Conservation (phyloP, 2,888 invertebrate genomes). For the Xanthia togata region DNA sequence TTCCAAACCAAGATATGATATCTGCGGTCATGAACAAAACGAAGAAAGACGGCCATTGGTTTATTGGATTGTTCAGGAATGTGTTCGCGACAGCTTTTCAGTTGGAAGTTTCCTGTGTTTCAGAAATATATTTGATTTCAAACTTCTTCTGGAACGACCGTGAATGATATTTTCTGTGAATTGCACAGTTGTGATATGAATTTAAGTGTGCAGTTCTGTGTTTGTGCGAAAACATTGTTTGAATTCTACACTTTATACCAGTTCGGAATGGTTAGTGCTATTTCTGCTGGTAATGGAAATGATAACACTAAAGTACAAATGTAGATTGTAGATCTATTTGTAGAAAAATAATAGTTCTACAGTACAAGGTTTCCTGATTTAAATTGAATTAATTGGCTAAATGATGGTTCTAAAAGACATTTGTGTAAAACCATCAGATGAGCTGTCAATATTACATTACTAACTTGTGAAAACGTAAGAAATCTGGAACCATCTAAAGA, state of each 20-base stretch:
- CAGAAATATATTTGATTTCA: too few species aligned
- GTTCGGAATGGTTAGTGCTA: background rate
- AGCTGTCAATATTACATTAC: constrained; percentile 55
- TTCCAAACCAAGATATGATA: constrained; percentile 49
- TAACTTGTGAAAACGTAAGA: constrained; percentile 42
- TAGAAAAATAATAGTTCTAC: background rate
- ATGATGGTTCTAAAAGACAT: constrained; percentile 4
- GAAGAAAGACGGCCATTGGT: constrained; percentile 47
- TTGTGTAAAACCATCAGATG: constrained; percentile 28
- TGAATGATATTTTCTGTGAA: constrained; percentile 58
- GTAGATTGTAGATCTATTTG: background rate
- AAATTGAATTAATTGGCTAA: constrained; percentile 10
- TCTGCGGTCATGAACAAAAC: constrained; percentile 44
- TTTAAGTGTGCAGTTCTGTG: constrained; percentile 47
- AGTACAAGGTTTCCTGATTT: background rate
- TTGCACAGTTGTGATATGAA: constrained; percentile 54
- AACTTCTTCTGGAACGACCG: constrained; percentile 17
- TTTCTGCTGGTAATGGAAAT: constrained; percentile 18
- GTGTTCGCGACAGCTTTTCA: constrained; percentile 54
- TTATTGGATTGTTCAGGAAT: constrained; percentile 59
- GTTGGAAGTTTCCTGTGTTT: constrained; percentile 41
- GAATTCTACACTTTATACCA: constrained; percentile 22
- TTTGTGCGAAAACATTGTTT: constrained; percentile 48
- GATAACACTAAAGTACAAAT: constrained; percentile 13
- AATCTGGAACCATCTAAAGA: constrained; percentile 37